phyloP scores from a whole-genome alignment of 2,888 invertebrate genomes.

The Amphipoea oculea region DNA sequence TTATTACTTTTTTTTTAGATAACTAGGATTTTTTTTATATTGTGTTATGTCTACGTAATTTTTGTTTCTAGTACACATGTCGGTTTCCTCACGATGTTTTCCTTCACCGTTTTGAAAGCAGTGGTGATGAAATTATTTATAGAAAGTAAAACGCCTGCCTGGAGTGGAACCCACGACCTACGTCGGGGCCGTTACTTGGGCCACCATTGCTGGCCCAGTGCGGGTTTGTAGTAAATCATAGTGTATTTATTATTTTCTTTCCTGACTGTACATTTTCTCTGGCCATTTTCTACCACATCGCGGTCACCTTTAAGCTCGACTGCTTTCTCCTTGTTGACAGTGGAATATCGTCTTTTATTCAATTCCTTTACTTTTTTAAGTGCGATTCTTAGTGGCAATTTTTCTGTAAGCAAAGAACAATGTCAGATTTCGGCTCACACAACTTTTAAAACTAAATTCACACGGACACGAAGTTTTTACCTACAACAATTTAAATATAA shows the following conservation, averaged over 20 bases:
- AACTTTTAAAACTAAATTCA: too few relatives aligned
- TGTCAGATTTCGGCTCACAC: too few relatives aligned
- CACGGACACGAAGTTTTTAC: too few relatives aligned
- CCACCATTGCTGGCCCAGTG: background rate
- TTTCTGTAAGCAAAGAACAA: background rate
- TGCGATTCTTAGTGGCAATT: constrained; percentile 9
- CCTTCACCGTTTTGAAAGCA: too few relatives aligned
- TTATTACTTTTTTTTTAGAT: too few relatives aligned
- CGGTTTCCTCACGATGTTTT: too few relatives aligned
- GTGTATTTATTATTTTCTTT: background rate
- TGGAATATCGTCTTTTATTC: background rate
- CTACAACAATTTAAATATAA: too few relatives aligned
- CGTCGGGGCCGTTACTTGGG: background rate
- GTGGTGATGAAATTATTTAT: too few relatives aligned
- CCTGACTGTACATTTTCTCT: constrained; percentile 34
- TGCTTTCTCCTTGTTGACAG: constrained; percentile 21
- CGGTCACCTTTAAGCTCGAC: background rate
- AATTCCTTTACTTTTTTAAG: background rate
- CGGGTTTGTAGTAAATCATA: background rate
- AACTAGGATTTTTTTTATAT: too few relatives aligned
- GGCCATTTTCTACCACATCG: constrained; percentile 1
- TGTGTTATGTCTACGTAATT: too few relatives aligned
- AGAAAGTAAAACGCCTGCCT: background rate
- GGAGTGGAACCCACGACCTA: too few relatives aligned
- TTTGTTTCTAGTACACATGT: too few relatives aligned